Evolutionary conservation across 2,888 invertebrate genomes (phyloP), one percentile per base, ranked within the genome.

Genomic region (Oscheius sp.): DNA sequence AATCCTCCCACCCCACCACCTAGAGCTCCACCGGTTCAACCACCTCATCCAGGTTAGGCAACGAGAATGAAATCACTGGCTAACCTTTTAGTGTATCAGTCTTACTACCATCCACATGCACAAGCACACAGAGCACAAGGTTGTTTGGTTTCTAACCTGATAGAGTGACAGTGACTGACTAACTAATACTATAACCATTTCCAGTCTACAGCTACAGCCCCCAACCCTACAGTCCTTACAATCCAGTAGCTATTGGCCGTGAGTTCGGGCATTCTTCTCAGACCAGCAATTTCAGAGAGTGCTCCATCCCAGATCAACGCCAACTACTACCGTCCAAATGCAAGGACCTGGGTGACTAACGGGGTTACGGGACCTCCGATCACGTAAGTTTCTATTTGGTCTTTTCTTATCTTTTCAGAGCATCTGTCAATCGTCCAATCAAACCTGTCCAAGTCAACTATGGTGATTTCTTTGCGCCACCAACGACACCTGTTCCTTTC

Each of bases 311-410:
- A 70, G 5, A 42, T 47, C 47, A 59, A 70, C 33, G 53, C 68
- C 7, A 48, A n/a, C 32, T 74, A 68, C 47, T 59, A 74, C 35
- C 57, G 68, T 37, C 74, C 74, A 35, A 74, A 74, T 42, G 74
- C 74, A 9, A 48, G 74, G 29, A 74, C 74, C 1, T 74, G 53
- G 53, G 68, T 74, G 7, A 57, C 33, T 11, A 66, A 74, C 48
- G 68, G 51, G 13, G 68, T 58, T 10, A 74, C 74, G 32, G 74
- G 74, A 33, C 74, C 74, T 11, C 74, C 74, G 10, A 74, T 74
- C 21, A 29, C 32, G 74, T 74, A 37, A 66, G 66, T 21, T 37
- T 2, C n/a, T 10, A 29, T 55, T 29, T 70, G 29, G 9, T 53
- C n/a, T 32, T 51, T 51, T 2, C 51, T 2, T 51, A 33, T 29